Conservation (phyloP, 2,113 vertebrate genomes). For the Nestor notabilis region DNA sequence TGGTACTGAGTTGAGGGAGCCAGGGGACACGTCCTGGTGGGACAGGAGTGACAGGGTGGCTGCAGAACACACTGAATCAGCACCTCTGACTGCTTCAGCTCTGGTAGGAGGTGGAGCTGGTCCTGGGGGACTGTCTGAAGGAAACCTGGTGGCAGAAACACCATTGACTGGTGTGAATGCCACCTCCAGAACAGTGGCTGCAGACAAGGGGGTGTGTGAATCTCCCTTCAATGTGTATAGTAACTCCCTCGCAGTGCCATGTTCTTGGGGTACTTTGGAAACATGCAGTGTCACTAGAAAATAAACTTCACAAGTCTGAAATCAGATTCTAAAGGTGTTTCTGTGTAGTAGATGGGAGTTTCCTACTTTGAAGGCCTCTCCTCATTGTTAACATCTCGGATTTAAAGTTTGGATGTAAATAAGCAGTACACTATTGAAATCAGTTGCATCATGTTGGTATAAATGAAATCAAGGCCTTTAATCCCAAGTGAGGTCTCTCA, state of each 20-base stretch:
- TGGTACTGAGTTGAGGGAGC: neutral
- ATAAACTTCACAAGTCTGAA: neutral
- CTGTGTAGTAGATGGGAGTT: neutral
- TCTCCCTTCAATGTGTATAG: neutral
- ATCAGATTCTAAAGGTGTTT: neutral
- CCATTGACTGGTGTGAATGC: neutral
- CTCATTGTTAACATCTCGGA: neutral
- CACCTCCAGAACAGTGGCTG: neutral
- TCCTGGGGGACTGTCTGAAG: neutral
- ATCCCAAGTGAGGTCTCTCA: neutral
- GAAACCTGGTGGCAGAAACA: neutral
- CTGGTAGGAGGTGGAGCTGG: neutral
- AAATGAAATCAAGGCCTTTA: neutral
- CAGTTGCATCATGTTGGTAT: neutral
- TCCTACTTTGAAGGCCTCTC: neutral
- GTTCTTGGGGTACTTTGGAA: neutral
- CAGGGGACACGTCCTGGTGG: neutral
- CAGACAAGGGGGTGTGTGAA: neutral
- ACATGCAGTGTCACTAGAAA: neutral
- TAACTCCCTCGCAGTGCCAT: accelerated
- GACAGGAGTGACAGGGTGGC: neutral
- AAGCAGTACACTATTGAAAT: neutral
- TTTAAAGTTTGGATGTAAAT: neutral
- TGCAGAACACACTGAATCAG: neutral
- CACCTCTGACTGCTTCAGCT: neutral